Conservation (phyloP, 92 coral and sea anemone genomes). For the Zoanthus sociatus region DNA sequence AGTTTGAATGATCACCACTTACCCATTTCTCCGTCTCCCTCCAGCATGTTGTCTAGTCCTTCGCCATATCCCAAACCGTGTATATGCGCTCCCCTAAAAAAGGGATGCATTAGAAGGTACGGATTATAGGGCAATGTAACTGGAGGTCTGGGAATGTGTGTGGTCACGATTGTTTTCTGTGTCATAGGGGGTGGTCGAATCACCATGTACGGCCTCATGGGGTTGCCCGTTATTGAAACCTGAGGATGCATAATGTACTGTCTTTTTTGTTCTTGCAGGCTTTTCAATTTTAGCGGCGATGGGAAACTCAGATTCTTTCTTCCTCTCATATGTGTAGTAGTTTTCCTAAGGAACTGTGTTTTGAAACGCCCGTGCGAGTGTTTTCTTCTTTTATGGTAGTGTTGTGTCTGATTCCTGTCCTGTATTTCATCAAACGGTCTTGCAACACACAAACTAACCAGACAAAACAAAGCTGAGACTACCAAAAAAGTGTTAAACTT, state of each 20-base stretch:
- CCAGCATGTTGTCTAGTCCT: slow-evolving; percentile 51
- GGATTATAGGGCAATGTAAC: slow-evolving; percentile 87
- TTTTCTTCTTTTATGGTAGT: slow-evolving; percentile 35
- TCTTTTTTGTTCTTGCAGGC: slow-evolving; percentile 80
- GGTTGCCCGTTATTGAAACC: slow-evolving; percentile 49
- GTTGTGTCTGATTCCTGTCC: slow-evolving; percentile 51
- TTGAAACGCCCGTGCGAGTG: slow-evolving; percentile 54
- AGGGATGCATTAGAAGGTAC: slow-evolving; percentile 52
- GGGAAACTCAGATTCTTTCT: slow-evolving; percentile 18
- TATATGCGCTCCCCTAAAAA: slow-evolving; percentile 42
- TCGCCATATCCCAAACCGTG: slow-evolving; percentile 42
- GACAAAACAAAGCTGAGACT: slow-evolving; percentile 45
- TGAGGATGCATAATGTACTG: slow-evolving; percentile 89
- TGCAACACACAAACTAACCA: slow-evolving; percentile 43
- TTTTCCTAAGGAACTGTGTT: slow-evolving; percentile 57
- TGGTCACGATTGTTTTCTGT: slow-evolving; percentile 95
- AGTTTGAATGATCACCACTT: slow-evolving; percentile 24
- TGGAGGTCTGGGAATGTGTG: slow-evolving; percentile 97
- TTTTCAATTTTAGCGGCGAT: slow-evolving; percentile 62
- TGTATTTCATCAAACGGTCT: slow-evolving; percentile 53
- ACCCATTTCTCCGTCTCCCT: slow-evolving; percentile 53
- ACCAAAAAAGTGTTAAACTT: slow-evolving; percentile 42
- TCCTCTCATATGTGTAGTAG: slow-evolving; percentile 30
- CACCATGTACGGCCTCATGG: slow-evolving; percentile 83
- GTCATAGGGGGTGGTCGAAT: slow-evolving; percentile 97